A percentile compares a stretch with the other conserved stretches of the same genome.
These are phyloP conservation scores for Tenualosa ilisha DNA, from an alignment of 2,797 vertebrate genomes.

Conservation along the genomic window DNA sequence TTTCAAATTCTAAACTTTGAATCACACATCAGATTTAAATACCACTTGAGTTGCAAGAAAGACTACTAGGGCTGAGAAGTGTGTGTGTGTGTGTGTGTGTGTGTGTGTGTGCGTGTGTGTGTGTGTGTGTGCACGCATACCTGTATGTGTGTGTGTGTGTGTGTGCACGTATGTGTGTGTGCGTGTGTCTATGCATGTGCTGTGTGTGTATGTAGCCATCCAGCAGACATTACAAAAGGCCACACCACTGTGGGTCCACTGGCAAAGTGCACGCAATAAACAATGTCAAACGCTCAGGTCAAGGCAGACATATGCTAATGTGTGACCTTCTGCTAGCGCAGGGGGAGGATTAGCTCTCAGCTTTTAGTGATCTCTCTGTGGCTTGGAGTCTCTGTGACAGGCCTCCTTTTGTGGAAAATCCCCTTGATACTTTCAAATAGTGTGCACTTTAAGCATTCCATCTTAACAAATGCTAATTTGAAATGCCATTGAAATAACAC, in stretches of 20 bases:
- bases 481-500: not conserved
- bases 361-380: not conserved
- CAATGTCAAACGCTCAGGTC: constrained; percentile 24
- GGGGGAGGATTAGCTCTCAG: constrained; percentile 2
- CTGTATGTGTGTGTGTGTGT: too few species aligned
- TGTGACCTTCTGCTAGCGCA: constrained; percentile 45
- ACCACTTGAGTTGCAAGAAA: too few species aligned
- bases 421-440: constrained; percentile 4
- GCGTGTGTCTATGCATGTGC: not conserved
- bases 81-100: too few species aligned
- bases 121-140: too few species aligned
- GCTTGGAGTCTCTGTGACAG: not conserved
- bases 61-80: too few species aligned
- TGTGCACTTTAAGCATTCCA: not conserved
- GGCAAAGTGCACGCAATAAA: not conserved
- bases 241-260: not conserved
- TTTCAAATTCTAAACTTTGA: not conserved
- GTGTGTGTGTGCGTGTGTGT: too few species aligned
- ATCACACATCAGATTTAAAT: not conserved
- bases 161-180: too few species aligned
- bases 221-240: not conserved
- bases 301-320: constrained; percentile 50
- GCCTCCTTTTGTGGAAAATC: not conserved
- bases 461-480: not conserved
- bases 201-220: constrained; percentile 16